These are phyloP conservation scores for Micromesistius poutassou DNA, from an alignment of 2,797 vertebrate species.

Conservation along the genomic window DNA sequence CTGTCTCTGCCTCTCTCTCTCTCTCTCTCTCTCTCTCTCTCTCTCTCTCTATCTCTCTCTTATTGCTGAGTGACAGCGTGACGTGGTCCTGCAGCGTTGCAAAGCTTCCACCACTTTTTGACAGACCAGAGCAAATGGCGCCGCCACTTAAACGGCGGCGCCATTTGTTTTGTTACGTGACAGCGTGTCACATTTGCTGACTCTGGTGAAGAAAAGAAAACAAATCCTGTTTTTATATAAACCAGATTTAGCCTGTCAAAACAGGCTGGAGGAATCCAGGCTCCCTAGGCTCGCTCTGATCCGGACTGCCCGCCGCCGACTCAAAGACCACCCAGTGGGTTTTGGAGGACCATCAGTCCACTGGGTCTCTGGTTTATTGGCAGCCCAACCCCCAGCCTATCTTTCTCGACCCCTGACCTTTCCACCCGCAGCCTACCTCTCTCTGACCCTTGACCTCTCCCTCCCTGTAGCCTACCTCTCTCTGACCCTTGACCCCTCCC, in stretches of 20 bases:
- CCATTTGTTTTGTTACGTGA: too few relatives aligned
- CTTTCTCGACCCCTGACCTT: background rate
- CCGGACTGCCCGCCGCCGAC: background rate
- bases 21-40: too few relatives aligned
- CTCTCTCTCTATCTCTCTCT: too few relatives aligned
- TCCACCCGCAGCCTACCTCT: too few relatives aligned
- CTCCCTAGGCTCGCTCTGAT: constrained; percentile 13
- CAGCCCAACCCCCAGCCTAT: background rate
- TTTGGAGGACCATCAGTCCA: background rate
- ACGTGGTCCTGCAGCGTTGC: background rate
- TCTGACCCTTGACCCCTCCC: too few relatives aligned
- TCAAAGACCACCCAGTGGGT: background rate
- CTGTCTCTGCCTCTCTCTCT: too few relatives aligned
- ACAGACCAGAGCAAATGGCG: too few relatives aligned
- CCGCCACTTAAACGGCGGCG: too few relatives aligned
- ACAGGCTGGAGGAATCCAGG: constrained; percentile 17
- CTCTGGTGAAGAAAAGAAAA: constrained; percentile 37
- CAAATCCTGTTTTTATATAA: constrained; percentile 6
- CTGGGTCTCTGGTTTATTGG: background rate
- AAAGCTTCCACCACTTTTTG: too few relatives aligned
- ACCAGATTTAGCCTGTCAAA: constrained; percentile 15
- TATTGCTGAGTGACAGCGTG: background rate
- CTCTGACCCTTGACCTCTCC: too few relatives aligned
- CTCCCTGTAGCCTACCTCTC: too few relatives aligned
- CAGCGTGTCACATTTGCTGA: constrained; percentile 45